These are phyloP conservation scores for Trinectes maculatus DNA, from an alignment of 2,113 vertebrate genomes.

Conservation along the genomic window DNA sequence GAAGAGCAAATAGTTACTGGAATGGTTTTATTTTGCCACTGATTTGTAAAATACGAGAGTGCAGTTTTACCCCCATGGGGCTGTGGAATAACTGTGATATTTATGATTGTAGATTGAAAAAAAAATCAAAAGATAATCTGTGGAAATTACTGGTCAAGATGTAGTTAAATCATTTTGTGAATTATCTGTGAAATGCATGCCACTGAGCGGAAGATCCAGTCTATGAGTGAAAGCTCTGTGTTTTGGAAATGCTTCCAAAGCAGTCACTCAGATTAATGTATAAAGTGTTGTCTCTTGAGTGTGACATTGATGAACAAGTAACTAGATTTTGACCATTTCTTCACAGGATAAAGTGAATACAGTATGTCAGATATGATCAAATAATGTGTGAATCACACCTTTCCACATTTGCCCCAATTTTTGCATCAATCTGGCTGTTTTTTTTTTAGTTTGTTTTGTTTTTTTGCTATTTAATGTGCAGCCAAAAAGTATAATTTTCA, in stretches of 20 bases:
- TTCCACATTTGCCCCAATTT: neutral
- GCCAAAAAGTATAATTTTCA: no score
- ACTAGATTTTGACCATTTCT: slow-evolving; percentile 78
- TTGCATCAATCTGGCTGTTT: no score
- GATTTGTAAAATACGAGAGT: slow-evolving; percentile 52
- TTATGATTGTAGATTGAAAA: slow-evolving; percentile 73
- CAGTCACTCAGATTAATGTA: slow-evolving; percentile 4
- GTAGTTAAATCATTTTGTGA: slow-evolving; percentile 55
- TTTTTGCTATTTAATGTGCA: no score
- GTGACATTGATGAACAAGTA: slow-evolving; percentile 45
- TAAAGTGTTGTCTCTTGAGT: slow-evolving; percentile 46
- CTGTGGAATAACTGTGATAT: slow-evolving; percentile 70
- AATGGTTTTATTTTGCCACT: slow-evolving; percentile 60
- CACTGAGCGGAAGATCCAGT: slow-evolving; percentile 26
- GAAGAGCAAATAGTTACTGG: slow-evolving; percentile 17
- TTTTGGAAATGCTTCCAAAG: slow-evolving; percentile 19
- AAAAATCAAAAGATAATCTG: slow-evolving; percentile 20
- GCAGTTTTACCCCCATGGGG: slow-evolving; percentile 80
- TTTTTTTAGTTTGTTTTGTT: no score
- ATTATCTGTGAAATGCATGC: slow-evolving; percentile 59
- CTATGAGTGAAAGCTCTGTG: slow-evolving; percentile 6
- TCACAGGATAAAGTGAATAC: slow-evolving; percentile 53
- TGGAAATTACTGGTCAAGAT: slow-evolving; percentile 72
- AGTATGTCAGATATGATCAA: slow-evolving; percentile 47
- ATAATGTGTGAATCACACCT: slow-evolving; percentile 17